Base-by-base conservation (phyloP, 1,140 invertebrate species). In the Berghia stephanieae region DNA sequence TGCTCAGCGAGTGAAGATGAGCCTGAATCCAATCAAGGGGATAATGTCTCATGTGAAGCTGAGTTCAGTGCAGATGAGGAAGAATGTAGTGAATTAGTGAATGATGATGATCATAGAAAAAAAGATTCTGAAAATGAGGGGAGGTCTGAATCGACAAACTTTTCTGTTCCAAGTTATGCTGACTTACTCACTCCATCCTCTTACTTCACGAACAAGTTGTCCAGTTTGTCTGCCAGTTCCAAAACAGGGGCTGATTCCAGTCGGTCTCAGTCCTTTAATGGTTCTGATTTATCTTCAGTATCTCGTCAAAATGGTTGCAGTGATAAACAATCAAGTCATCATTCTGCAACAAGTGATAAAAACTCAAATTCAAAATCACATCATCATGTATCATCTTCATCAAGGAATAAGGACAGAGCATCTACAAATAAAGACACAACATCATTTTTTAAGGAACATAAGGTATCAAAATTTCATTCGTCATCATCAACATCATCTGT, bases 11-110 rank as follows among this genome's bases (percentile, higher is more conserved):
- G 77, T 55, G 40, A 55, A 57, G 79, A 78, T 38, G 70, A 78
- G 75, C 74, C 73, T 57, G 60, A 75, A 31, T 83, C 83, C 75
- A 86, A 79, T 72, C 75, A 82, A 52, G 80, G 79, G 79, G 82
- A 81, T 42, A 77, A 76, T 49, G 78, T n/a, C 43, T 38, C 36
- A 63, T n/a, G n/a, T 34, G 55, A 70, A 38, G 40, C 31, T 24
- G 74, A 71, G 18, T n/a, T n/a, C n/a, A n/a, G n/a, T n/a, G 72
- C 69, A n/a, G 27, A 60, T 52, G 43, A 68, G 16, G 63, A 42
- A 66, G 60, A 31, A 3, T 72, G 49, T 36, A 72, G 55, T 70
- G 69, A 69, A 6, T 34, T 40, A 38, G 18, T 10, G 24, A 27
- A 46, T 31, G 31, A 6, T 46, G 70, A 36, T 34, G 46, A 55